phyloP scores from a whole-genome alignment of 2,113 vertebrate genomes.

The Gadus chalcogrammus region DNA sequence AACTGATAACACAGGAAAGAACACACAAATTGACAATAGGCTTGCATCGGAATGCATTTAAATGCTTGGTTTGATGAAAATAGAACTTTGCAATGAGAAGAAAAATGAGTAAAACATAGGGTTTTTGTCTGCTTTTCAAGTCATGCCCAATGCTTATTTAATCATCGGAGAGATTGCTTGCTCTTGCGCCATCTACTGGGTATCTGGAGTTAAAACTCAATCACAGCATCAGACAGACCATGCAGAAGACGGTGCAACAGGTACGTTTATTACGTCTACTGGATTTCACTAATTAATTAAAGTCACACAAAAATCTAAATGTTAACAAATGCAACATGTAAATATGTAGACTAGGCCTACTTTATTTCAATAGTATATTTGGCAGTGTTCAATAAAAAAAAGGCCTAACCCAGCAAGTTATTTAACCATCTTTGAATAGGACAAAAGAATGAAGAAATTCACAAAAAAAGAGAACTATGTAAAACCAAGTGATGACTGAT shows the following conservation, averaged over 20 bases:
- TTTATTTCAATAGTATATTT: too few relatives aligned
- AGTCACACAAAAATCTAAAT: too few relatives aligned
- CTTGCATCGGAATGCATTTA: conserved; percentile 7
- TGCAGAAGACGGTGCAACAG: conserved; percentile 31
- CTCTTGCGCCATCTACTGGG: conserved; percentile 51
- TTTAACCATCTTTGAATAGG: background rate
- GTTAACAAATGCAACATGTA: too few relatives aligned
- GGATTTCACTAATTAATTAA: too few relatives aligned
- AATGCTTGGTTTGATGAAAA: background rate
- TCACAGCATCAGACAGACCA: background rate
- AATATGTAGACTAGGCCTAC: too few relatives aligned
- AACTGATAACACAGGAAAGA: conserved; percentile 18
- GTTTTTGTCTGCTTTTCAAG: background rate
- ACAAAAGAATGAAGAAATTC: background rate
- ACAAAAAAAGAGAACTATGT: background rate
- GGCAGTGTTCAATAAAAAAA: too few relatives aligned
- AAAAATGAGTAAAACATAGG: conserved; percentile 5
- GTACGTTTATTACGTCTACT: conserved; percentile 13
- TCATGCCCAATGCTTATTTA: background rate
- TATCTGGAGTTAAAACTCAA: background rate
- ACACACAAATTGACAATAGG: background rate
- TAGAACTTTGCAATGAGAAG: background rate
- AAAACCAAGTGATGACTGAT: conserved; percentile 6
- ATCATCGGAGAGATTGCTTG: background rate
- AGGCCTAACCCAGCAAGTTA: too few relatives aligned